phyloP scores from a whole-genome alignment of 2,888 invertebrate genomes.

The Brassicogethes aeneus region DNA sequence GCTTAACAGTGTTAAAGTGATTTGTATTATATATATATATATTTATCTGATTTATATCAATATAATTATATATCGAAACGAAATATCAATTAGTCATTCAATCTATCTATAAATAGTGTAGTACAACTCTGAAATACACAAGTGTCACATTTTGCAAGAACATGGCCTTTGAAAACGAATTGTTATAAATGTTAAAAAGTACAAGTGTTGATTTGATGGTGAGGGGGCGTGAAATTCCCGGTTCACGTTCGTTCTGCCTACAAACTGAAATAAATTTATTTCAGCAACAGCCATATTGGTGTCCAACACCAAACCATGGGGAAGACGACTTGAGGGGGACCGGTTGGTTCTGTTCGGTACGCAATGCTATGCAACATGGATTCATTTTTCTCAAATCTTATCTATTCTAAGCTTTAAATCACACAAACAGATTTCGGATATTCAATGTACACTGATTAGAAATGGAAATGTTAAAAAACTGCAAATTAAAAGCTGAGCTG shows the following conservation, averaged over 20 bases:
- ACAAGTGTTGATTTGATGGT: slow-evolving; percentile 26
- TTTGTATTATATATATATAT: slow-evolving; percentile 10
- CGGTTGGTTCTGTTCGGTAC: slow-evolving; percentile 1
- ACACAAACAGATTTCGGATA: slow-evolving; percentile 35
- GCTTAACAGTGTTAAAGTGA: slow-evolving; percentile 32
- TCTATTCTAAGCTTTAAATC: slow-evolving; percentile 37
- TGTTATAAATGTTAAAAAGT: slow-evolving; percentile 26
- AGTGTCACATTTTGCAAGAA: slow-evolving; percentile 39
- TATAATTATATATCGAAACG: slow-evolving; percentile 17
- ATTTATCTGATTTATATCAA: slow-evolving; percentile 2
- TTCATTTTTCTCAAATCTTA: slow-evolving; percentile 18
- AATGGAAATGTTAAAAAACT: slow-evolving; percentile 38
- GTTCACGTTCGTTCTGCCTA: slow-evolving; percentile 22
- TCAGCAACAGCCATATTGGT: slow-evolving; percentile 22
- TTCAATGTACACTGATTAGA: slow-evolving; percentile 39
- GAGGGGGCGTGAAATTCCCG: slow-evolving; percentile 21
- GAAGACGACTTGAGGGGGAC: slow-evolving; percentile 12
- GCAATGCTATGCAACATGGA: slow-evolving; percentile 12
- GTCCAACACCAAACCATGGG: slow-evolving; percentile 3
- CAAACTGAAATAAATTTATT: slow-evolving; percentile 23
- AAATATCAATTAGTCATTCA: background rate
- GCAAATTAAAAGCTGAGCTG: slow-evolving; percentile 44
- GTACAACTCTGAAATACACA: slow-evolving; percentile 30
- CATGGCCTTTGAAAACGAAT: slow-evolving; percentile 37
- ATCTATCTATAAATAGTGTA: slow-evolving; percentile 23